Percentiles rank a stretch among this genome's conserved stretches.
phyloP scores from a whole-genome alignment of 2,113 vertebrate species.

The Dendropsophus ebraccatus region DNA sequence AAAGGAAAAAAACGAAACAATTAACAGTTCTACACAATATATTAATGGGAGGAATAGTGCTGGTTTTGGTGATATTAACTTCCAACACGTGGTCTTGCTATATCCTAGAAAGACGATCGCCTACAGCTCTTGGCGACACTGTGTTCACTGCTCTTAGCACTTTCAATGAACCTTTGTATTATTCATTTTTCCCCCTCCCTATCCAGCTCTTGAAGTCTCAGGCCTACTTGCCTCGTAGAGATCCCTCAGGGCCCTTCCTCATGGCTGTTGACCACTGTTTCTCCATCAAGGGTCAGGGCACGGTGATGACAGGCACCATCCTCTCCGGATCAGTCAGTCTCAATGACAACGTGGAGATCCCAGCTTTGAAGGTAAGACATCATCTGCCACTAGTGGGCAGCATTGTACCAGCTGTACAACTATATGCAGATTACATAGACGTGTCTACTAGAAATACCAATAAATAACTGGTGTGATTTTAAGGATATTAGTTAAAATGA shows the following conservation, averaged over 20 bases:
- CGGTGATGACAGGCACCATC: slow-evolving; percentile 96
- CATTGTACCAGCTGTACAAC: neutral
- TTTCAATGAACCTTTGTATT: slow-evolving; percentile 54
- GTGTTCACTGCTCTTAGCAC: neutral
- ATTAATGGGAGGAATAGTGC: neutral
- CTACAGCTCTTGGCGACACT: neutral
- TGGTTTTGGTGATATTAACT: neutral
- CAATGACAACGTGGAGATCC: slow-evolving; percentile 94
- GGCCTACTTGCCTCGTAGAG: slow-evolving; percentile 86
- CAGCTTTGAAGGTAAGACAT: slow-evolving; percentile 86
- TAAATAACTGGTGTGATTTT: neutral
- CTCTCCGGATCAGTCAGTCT: slow-evolving; percentile 90
- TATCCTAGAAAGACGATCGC: neutral
- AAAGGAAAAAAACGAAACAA: too few relatives aligned
- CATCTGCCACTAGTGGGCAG: slow-evolving; percentile 24
- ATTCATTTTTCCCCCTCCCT: slow-evolving; percentile 58
- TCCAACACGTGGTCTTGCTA: neutral
- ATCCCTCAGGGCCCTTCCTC: slow-evolving; percentile 87
- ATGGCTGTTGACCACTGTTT: slow-evolving; percentile 98
- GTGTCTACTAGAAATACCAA: neutral
- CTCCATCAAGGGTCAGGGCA: slow-evolving; percentile 96
- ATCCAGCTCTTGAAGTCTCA: slow-evolving; percentile 88
- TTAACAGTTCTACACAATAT: too few relatives aligned
- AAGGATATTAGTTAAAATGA: neutral
- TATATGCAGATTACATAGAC: neutral